Evolutionary conservation across 2,113 vertebrate genomes (phyloP), one percentile per base, ranked within the genome.

Genomic region (Steatornis caripensis): DNA sequence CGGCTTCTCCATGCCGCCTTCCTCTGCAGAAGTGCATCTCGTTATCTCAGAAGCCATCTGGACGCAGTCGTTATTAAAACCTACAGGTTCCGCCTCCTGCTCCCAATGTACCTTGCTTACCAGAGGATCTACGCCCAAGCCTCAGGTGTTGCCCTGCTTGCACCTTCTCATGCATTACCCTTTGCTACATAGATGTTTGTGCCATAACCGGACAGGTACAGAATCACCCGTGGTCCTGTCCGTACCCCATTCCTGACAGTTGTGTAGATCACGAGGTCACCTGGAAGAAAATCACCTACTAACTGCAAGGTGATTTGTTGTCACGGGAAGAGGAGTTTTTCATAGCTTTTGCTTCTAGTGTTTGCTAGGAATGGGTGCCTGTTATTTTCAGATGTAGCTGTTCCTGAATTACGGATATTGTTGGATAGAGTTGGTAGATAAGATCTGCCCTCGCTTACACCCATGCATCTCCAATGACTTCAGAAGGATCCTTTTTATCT

Each of bases 381-480:
- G 49, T 36, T 48, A 3, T 62, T 90, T 54, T 64, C 83, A 89
- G 68, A 55, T 0, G 15, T 64, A 76, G 80, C 89, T 69, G 64
- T 65, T 93, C 86, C 95, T 89, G 89, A 71, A 87, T 43, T 78
- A 49, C 34, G 89, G 94, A 54, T 70, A 70, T 74, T 72, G 91
- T 78, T 80, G 87, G 87, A 94, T 22, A 76, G 69, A 14, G 51
- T 49, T 1, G 1, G 60, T 39, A 21, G 90, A 37, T 78, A 17
- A 70, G 45, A 77, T 72, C 84, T 95, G 89, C 88, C 93, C 90
- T 84, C 0, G 1, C 77, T 78, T 71, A 71, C 76, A 90, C 64
- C 68, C 75, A 7, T 64, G 81, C 72, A 82, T 55, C 90, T 84
- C 87, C 89, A 78, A 11, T 75, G 90, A 37, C 82, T 90, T 43